Percentiles rank a stretch among this genome's conserved stretches.
These are phyloP conservation scores for Heteromurus nitidus DNA, from an alignment of 2,888 invertebrate species.

Conservation along the genomic window DNA sequence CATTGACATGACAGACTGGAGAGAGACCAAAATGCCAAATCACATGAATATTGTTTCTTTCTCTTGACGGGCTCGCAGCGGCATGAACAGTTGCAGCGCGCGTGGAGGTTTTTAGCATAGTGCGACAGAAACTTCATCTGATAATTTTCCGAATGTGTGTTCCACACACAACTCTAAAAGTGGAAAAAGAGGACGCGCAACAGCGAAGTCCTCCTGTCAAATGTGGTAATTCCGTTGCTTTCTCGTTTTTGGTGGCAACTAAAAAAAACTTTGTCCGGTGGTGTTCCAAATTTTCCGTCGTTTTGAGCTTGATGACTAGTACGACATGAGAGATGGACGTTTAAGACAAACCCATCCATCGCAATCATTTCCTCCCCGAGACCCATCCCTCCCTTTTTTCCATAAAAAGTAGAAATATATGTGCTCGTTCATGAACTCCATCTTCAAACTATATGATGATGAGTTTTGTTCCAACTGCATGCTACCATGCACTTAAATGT, in stretches of 20 bases:
- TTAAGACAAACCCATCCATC: constrained; percentile 48
- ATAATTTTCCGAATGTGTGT: too few relatives aligned
- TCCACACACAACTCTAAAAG: background rate
- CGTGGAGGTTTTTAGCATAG: background rate
- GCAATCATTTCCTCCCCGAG: constrained; percentile 1
- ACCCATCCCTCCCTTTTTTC: too few relatives aligned
- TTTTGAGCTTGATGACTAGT: constrained; percentile 33
- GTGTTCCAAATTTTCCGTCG: constrained; percentile 7
- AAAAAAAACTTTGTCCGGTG: background rate
- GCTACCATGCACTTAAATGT: too few relatives aligned
- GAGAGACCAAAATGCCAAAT: constrained; percentile 46
- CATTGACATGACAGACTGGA: constrained; percentile 58
- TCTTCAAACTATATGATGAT: too few relatives aligned
- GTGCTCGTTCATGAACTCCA: too few relatives aligned
- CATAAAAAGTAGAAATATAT: too few relatives aligned
- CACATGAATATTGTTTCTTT: constrained; percentile 49
- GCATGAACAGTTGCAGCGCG: too few relatives aligned
- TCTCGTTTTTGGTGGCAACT: constrained; percentile 1
- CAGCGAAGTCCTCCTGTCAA: background rate
- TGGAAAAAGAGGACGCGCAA: background rate
- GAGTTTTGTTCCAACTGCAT: too few relatives aligned
- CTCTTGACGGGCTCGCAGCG: constrained; percentile 11
- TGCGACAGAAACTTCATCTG: background rate
- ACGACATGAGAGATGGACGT: constrained; percentile 48
- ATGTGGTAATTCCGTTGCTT: background rate